These are phyloP conservation scores for Tachuris rubrigastra DNA, from an alignment of 2,113 vertebrate species.

Conservation along the genomic window DNA sequence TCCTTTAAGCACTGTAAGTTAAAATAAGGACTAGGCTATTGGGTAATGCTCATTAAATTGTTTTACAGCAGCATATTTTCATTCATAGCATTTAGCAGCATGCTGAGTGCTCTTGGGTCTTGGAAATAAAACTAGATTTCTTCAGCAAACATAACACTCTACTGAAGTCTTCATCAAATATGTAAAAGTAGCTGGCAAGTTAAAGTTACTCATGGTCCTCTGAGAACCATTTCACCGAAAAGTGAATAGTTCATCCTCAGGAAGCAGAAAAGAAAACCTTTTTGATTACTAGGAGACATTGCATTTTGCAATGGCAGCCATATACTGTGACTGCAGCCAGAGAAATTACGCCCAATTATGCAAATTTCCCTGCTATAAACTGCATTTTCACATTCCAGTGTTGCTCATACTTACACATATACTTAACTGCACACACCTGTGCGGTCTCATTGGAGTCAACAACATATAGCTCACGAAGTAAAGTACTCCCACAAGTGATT, in stretches of 20 bases:
- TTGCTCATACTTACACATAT: not conserved
- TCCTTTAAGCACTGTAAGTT: constrained; percentile 46
- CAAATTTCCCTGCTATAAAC: not conserved
- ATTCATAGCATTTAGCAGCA: constrained; percentile 21
- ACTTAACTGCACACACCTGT: constrained; percentile 19
- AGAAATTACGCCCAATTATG: not conserved
- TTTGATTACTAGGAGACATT: not conserved
- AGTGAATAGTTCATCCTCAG: constrained; percentile 31
- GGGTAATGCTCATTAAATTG: constrained; percentile 35
- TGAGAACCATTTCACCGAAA: not conserved
- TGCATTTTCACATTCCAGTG: not conserved
- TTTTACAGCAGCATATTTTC: constrained; percentile 17
- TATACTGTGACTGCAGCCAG: not conserved
- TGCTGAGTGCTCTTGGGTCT: not conserved
- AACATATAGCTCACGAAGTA: not conserved
- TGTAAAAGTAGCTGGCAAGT: constrained; percentile 4
- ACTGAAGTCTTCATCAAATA: constrained; percentile 40
- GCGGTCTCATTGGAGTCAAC: not conserved
- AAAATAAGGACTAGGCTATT: constrained; percentile 32
- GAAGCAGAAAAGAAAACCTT: constrained; percentile 10
- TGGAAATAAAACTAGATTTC: constrained; percentile 27
- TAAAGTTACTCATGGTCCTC: not conserved
- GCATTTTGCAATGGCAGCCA: not conserved
- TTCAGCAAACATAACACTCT: constrained; percentile 25
- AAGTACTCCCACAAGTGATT: not conserved